phyloP scores from a whole-genome alignment of 1,140 invertebrate species.

The Sweltsa coloradensis region DNA sequence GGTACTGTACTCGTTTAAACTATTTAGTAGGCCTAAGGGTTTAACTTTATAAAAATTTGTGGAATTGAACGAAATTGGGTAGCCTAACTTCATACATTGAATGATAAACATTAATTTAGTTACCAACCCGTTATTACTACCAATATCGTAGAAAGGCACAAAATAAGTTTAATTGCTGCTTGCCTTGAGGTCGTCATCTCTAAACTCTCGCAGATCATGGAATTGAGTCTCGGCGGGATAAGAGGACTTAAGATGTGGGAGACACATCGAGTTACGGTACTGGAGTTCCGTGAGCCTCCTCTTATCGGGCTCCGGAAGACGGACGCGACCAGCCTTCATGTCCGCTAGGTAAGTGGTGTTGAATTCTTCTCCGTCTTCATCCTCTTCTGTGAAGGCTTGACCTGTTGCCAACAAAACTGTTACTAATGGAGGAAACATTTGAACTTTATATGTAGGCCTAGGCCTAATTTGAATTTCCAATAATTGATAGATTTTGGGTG shows the following conservation, averaged over 20 bases:
- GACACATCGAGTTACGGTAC: constrained; percentile 72
- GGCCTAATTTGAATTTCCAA: too few species aligned
- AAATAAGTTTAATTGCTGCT: constrained; percentile 17
- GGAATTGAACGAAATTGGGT: not conserved
- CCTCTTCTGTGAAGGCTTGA: constrained; percentile 24
- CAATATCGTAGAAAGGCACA: not conserved
- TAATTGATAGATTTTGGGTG: too few species aligned
- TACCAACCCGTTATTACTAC: not conserved
- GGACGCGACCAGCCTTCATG: constrained; percentile 17
- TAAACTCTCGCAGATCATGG: constrained; percentile 32
- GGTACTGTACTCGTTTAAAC: not conserved
- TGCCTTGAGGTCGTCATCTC: constrained; percentile 69
- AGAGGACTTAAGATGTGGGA: constrained; percentile 76
- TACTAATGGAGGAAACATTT: too few species aligned
- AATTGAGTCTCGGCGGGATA: constrained; percentile 80
- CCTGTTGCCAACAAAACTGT: too few species aligned
- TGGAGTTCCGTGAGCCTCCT: constrained; percentile 55
- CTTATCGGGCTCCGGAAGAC: constrained; percentile 10
- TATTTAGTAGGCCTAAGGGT: not conserved
- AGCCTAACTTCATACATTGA: not conserved
- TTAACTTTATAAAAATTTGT: not conserved
- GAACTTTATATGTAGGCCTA: too few species aligned
- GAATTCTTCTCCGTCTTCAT: constrained; percentile 31
- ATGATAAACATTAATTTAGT: not conserved
- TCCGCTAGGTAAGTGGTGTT: constrained; percentile 23